Evolutionary conservation across 37 sponge, comb jelly and placozoan species (phyloP), one percentile per base, ranked within the genome.

Genomic region (Tethya wilhelma): DNA sequence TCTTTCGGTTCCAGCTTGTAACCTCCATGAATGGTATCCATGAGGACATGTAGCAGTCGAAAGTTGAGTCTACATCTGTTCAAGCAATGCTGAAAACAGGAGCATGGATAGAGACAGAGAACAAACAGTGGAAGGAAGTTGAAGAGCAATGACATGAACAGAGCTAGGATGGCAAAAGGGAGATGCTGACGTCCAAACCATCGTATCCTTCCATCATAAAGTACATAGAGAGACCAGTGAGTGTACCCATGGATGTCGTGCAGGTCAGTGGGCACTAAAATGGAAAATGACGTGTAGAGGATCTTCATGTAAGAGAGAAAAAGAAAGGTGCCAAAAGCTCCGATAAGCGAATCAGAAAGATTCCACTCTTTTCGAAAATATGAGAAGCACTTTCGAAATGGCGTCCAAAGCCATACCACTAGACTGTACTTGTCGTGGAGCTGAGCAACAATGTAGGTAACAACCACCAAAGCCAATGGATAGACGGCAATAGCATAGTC

Each of bases 81-180:
- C 3, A 71, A 31, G 25, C 45, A 41, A 4, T 9, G 20, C 45
- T 71, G 71, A 39, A 76, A 57, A 23, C 44, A 79, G 67, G 17
- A 39, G 17, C 31, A 79, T 7, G 56, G 78, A 42, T 62, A 79
- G 38, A 67, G 8, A 67, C 63, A 67, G 19, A 44, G 69, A 67
- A 67, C 39, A 28, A 67, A 7, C 19, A 66, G 57, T 3, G 74
- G 74, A 32, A 56, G 58, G 17, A 74, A 4, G 38, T 30, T 57
- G 28, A 74, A 56, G 8, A 34, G 9, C 9, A 56, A 4, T 3
- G 33, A 28, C 37, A 71, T 44, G 23, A 44, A 7, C 4, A 71
- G 40, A 23, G 71, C 71, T 42, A 71, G 8, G 19, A 71, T 30
- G n/a, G 71, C 71, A 71, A 44, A 71, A n/a, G 71, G 71, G 14